phyloP scores from a whole-genome alignment of 2,797 vertebrate species.

The Acanthiza pusilla region DNA sequence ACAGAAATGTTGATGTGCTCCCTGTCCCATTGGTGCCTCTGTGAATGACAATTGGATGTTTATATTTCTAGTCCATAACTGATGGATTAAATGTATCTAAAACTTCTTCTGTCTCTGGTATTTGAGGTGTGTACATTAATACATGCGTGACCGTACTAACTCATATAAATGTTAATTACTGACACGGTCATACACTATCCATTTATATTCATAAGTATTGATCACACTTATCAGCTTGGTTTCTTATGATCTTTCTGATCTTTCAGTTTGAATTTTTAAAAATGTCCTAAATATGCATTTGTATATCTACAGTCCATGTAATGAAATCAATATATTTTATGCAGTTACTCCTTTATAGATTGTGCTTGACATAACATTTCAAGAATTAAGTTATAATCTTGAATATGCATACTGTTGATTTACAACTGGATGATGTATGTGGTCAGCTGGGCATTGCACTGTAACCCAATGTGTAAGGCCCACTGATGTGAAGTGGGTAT shows the following conservation, averaged over 20 bases:
- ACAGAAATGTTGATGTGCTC: background rate
- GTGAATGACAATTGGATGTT: slow-evolving; percentile 21
- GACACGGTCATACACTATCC: background rate
- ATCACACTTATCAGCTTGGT: background rate
- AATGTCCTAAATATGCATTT: background rate
- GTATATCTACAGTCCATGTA: background rate
- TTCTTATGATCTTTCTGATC: background rate
- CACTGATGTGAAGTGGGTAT: background rate
- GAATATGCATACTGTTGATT: background rate
- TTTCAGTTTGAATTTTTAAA: background rate
- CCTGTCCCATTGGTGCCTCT: background rate
- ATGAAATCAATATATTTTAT: background rate
- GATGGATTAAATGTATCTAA: background rate
- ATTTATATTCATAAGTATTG: background rate
- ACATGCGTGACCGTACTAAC: background rate
- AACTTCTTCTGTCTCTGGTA: background rate
- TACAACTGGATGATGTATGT: background rate
- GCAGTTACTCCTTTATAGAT: background rate
- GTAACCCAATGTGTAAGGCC: background rate
- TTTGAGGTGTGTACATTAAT: background rate
- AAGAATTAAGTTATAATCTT: background rate
- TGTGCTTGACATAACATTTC: background rate
- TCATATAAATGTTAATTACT: background rate
- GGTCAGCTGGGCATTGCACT: background rate
- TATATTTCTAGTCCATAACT: background rate